These are phyloP conservation scores for Ptychadena robeensis DNA, from an alignment of 2,797 vertebrate genomes.

Conservation along the genomic window DNA sequence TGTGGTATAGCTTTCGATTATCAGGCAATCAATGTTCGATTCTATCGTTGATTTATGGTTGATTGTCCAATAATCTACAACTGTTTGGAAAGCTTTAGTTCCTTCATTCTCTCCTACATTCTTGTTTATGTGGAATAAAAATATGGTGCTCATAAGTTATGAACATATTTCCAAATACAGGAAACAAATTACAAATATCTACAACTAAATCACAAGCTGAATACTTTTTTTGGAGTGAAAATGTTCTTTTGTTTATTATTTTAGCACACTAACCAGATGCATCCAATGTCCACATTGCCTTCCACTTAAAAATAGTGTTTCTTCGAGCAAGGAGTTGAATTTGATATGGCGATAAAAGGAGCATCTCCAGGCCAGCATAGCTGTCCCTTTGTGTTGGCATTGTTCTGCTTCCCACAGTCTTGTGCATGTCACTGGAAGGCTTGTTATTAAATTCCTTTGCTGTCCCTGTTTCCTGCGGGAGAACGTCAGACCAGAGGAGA, in stretches of 20 bases:
- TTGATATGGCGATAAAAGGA: conserved; percentile 7
- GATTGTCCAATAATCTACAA: no score
- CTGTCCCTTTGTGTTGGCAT: conserved; percentile 20
- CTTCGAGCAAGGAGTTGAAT: neutral
- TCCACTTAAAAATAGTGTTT: neutral
- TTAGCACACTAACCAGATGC: neutral
- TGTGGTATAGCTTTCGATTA: no score
- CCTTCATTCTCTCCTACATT: no score
- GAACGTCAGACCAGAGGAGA: conserved; percentile 54
- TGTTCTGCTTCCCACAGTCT: conserved; percentile 21
- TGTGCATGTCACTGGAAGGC: conserved; percentile 45
- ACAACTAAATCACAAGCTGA: neutral
- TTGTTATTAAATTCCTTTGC: conserved; percentile 49
- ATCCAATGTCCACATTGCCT: neutral
- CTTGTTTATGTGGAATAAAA: no score
- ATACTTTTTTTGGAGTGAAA: neutral
- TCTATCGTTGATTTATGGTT: no score
- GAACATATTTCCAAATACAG: neutral
- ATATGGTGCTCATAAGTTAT: neutral
- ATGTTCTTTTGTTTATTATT: neutral
- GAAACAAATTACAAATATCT: neutral
- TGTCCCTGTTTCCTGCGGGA: conserved; percentile 56
- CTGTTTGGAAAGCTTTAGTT: no score
- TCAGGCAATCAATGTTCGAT: no score
- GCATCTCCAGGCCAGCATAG: neutral